A percentile compares a stretch with the other conserved stretches of the same genome.
These are phyloP conservation scores for Druon quercuslanigerum DNA, from an alignment of 1,140 invertebrate genomes.

Conservation along the genomic window DNA sequence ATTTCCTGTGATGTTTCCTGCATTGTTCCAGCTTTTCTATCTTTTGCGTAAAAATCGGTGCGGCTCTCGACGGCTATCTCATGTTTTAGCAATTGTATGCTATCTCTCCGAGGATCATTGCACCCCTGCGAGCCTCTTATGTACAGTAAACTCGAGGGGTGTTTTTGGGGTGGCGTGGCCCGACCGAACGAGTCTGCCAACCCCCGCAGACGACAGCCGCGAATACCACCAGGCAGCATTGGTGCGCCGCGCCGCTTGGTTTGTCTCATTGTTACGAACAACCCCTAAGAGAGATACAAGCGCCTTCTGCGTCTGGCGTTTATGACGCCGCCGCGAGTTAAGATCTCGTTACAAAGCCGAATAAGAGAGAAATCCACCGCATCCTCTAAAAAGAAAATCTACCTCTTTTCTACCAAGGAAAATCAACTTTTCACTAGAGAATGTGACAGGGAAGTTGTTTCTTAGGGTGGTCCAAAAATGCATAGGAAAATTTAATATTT, in stretches of 20 bases:
- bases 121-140: slow-evolving; percentile 70
- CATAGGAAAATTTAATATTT: too few relatives aligned
- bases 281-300: slow-evolving; percentile 53
- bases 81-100: slow-evolving; percentile 67
- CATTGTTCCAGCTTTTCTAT: slow-evolving; percentile 37
- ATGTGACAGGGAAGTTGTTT: neutral
- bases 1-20: slow-evolving; percentile 36
- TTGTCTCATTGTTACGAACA: slow-evolving; percentile 69
- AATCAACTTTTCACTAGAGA: slow-evolving; percentile 39
- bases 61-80: slow-evolving; percentile 55
- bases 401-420: slow-evolving; percentile 3
- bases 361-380: slow-evolving; percentile 44
- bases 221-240: slow-evolving; percentile 38
- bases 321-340: slow-evolving; percentile 69
- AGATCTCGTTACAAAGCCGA: slow-evolving; percentile 65
- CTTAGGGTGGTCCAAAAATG: too few relatives aligned
- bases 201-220: slow-evolving; percentile 39
- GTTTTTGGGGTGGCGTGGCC: slow-evolving; percentile 37
- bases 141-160: slow-evolving; percentile 66
- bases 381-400: slow-evolving; percentile 38
- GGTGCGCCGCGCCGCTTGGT: slow-evolving; percentile 46
- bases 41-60: slow-evolving; percentile 40
- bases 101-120: slow-evolving; percentile 66
- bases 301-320: slow-evolving; percentile 67
- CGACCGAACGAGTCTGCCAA: slow-evolving; percentile 44